A percentile compares a stretch with the other conserved stretches of the same genome.
Evolutionary conservation across 64 coral and sea anemone genomes (phyloP).

Genomic region (Montipora efflorescens): DNA sequence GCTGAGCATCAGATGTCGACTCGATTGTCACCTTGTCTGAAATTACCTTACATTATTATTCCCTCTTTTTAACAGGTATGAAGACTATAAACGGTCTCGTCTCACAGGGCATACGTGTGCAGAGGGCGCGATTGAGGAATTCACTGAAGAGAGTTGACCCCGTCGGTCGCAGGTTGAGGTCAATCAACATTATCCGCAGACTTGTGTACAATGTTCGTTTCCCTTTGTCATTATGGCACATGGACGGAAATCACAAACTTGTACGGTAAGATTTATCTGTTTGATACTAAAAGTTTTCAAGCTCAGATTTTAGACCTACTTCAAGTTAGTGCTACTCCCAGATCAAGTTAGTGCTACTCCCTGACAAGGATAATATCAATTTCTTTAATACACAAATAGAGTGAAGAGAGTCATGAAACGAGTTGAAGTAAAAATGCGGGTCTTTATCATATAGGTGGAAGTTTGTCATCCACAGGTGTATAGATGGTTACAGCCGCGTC

Average conservation of each 20-base stretch:
- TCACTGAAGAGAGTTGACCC: constrained; percentile 48
- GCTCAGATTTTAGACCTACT: not conserved
- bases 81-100: constrained; percentile 70
- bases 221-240: constrained; percentile 70
- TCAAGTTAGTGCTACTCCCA: too few relatives aligned
- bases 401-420: too few relatives aligned
- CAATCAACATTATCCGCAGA: too few relatives aligned
- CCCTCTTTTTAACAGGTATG: constrained; percentile 35
- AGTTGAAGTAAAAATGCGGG: too few relatives aligned
- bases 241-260: constrained; percentile 81
- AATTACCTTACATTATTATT: not conserved
- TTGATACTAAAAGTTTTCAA: not conserved
- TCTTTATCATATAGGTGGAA: constrained; percentile 11
- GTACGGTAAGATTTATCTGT: constrained; percentile 40
- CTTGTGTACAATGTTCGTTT: constrained; percentile 65
- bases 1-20: not conserved
- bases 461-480: constrained; percentile 49
- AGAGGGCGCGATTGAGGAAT: constrained; percentile 54
- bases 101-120: constrained; percentile 51
- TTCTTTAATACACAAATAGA: too few relatives aligned
- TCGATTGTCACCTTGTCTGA: not conserved
- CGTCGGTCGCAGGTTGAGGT: not conserved
- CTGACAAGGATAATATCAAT: too few relatives aligned
- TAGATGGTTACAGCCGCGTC: constrained; percentile 21
- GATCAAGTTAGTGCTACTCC: too few relatives aligned